Evolutionary conservation across 2,113 vertebrate species (phyloP), one percentile per base, ranked within the genome.

Genomic region (Eretmochelys imbricata): DNA sequence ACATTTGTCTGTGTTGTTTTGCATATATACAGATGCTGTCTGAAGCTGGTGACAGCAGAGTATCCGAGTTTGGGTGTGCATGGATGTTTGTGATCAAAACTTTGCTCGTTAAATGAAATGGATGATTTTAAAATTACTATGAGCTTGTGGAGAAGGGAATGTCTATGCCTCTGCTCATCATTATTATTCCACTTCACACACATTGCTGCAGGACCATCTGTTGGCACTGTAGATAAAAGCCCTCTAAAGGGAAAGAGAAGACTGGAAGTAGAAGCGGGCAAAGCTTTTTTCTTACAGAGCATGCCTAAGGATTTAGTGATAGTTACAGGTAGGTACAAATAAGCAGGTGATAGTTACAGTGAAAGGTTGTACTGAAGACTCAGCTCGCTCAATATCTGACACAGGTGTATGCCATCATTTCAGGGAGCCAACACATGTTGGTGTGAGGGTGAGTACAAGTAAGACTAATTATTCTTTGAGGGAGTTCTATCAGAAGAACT

Each of bases 121-220:
- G 5, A 1, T 55, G 93, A 24, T 50, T 62, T 42, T 48, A 25
- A 54, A 79, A 53, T 86, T 11, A 1, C 3, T 46, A 5, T 24
- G 53, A 86, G 53, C 14, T 76, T 51, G 8, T 22, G 49, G 62
- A 50, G 50, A 50, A 59, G 38, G 24, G 49, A 53, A 50, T 14
- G 12, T 69, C 19, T 79, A 27, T 92, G 11, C 2, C 4, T 82
- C 51, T 80, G 4, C 42, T 80, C 27, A 2, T 42, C 65, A 35
- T 5, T 35, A 51, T 91, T 80, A 42, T 88, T 93, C 62, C 1
- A 0, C 72, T 92, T 79, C 48, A 27, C 46, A 92, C 55, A 4
- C 5, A 4, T 81, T 0, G 0, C 80, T 0, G 0, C 0, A 2
- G 31, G 38, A 89, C 50, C 1, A 0, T 54, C 78, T 76, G 2